Percentiles rank a stretch among this genome's conserved stretches.
phyloP scores from a whole-genome alignment of 1,140 invertebrate genomes.

The Meloidogyne chitwoodi region DNA sequence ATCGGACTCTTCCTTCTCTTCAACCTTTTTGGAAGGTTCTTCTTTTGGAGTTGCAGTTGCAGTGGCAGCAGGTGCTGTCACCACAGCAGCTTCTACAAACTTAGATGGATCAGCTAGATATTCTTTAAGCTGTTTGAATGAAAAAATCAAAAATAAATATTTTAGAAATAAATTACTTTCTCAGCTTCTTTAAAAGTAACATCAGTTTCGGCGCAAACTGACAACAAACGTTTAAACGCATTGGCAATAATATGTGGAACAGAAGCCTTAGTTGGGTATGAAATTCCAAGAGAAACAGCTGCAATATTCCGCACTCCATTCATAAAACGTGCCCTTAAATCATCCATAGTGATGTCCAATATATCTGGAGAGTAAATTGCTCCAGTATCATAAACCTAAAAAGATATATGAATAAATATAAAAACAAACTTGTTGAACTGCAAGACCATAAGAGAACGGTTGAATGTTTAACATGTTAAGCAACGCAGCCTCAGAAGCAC shows the following conservation, averaged over 20 bases:
- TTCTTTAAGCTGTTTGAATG: constrained; percentile 61
- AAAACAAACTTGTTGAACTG: constrained; percentile 67
- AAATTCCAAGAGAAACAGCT: constrained; percentile 83
- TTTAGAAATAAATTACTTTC: constrained; percentile 66
- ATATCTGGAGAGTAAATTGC: constrained; percentile 93
- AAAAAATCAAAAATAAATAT: background rate
- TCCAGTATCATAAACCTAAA: constrained; percentile 88
- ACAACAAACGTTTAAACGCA: constrained; percentile 94
- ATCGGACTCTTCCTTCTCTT: constrained; percentile 61
- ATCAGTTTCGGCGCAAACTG: constrained; percentile 89
- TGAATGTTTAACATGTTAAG: constrained; percentile 99
- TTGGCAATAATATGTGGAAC: constrained; percentile 93
- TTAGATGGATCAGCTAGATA: constrained; percentile 64
- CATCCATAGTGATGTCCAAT: constrained; percentile 94
- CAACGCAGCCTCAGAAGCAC: constrained; percentile 93
- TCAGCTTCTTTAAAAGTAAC: constrained; percentile 87
- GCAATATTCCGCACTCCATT: constrained; percentile 86
- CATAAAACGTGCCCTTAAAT: constrained; percentile 79
- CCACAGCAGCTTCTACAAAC: constrained; percentile 61
- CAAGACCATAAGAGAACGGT: constrained; percentile 95
- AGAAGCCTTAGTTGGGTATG: constrained; percentile 91
- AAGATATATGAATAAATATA: background rate
- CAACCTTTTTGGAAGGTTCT: constrained; percentile 58
- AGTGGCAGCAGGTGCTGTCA: constrained; percentile 53
- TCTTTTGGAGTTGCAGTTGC: constrained; percentile 42